Conservation (phyloP, 2,888 invertebrate species). For the Gnatocerus cornutus region DNA sequence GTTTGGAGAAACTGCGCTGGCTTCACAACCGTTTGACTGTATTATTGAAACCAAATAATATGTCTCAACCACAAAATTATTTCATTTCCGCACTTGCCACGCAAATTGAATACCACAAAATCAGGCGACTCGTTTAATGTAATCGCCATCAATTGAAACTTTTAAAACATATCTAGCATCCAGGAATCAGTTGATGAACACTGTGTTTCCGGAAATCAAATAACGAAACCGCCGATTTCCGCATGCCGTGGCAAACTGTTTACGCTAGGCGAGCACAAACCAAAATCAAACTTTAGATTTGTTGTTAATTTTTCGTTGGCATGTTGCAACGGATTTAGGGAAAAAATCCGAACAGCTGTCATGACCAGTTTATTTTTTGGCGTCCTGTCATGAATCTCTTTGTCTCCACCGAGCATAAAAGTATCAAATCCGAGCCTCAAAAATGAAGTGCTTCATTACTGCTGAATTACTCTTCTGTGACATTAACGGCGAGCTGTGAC, state of each 20-base stretch:
- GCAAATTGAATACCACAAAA: no score
- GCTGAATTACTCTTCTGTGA: conserved; percentile 6
- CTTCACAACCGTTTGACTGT: no score
- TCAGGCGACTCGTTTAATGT: no score
- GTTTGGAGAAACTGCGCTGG: no score
- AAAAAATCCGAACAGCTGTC: conserved; percentile 2
- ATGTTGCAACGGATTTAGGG: neutral
- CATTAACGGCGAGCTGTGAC: conserved; percentile 5
- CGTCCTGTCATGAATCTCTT: neutral
- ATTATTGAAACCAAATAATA: no score
- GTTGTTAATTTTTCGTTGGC: conserved; percentile 3
- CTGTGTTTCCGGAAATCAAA: no score
- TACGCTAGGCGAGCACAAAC: neutral
- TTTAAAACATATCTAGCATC: no score
- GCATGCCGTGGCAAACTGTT: no score
- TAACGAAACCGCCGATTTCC: no score
- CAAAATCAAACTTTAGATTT: neutral
- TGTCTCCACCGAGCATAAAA: neutral
- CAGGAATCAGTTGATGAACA: no score
- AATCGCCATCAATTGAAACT: no score
- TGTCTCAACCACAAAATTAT: no score
- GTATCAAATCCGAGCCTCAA: conserved; percentile 10
- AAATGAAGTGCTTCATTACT: conserved; percentile 13
- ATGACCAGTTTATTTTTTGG: neutral
- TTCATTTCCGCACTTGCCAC: neutral